A percentile compares a stretch with the other conserved stretches of the same genome.
These are phyloP conservation scores for Chaenodraco wilsoni DNA, from an alignment of 2,797 vertebrate genomes.

Conservation along the genomic window DNA sequence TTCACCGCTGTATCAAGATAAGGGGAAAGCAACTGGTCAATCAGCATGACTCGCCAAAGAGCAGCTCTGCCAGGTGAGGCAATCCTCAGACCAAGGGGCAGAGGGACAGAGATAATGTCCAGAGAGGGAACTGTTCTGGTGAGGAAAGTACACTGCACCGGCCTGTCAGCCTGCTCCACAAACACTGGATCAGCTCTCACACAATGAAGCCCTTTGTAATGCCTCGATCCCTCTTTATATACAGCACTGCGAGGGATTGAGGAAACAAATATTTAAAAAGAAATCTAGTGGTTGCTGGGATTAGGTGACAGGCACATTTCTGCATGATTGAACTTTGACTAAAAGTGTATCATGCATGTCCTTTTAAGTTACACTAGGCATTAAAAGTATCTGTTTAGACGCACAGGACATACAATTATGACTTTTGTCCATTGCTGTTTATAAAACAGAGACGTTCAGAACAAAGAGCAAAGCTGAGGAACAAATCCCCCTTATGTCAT, in stretches of 20 bases:
- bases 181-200: slow-evolving; percentile 38
- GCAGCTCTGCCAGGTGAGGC: slow-evolving; percentile 35
- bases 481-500: slow-evolving; percentile 80
- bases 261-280: background rate
- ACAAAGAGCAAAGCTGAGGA: slow-evolving; percentile 53
- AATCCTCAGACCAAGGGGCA: slow-evolving; percentile 17
- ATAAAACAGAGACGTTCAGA: slow-evolving; percentile 35
- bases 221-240: slow-evolving; percentile 8
- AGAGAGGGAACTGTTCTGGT: slow-evolving; percentile 51
- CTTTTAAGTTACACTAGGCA: background rate
- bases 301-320: background rate
- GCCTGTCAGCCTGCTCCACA: slow-evolving; percentile 25
- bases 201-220: slow-evolving; percentile 72
- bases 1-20: background rate
- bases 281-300: background rate
- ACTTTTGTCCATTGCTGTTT: slow-evolving; percentile 12
- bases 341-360: background rate
- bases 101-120: slow-evolving; percentile 28
- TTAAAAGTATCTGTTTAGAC: background rate
- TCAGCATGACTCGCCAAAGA: slow-evolving; percentile 78
- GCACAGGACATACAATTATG: background rate
- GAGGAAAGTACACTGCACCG: slow-evolving; percentile 51
- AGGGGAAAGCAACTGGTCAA: slow-evolving; percentile 8
- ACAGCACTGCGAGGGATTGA: background rate
- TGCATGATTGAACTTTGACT: background rate